phyloP scores from a whole-genome alignment of 1,140 invertebrate species.

The Lepidostoma basale region DNA sequence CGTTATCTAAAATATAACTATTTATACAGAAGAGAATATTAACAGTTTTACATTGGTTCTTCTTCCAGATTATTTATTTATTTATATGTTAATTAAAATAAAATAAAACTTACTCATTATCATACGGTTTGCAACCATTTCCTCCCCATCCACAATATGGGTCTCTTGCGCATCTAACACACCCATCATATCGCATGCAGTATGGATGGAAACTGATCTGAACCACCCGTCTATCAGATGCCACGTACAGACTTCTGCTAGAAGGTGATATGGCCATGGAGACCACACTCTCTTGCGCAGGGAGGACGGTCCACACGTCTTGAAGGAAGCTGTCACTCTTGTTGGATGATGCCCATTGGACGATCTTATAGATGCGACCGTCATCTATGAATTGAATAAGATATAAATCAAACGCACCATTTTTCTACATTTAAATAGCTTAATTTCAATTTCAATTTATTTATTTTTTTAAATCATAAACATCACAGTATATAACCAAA shows the following conservation, averaged over 20 bases:
- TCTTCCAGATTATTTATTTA: too few species aligned
- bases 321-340: slow-evolving; percentile 24
- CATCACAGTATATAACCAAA: too few species aligned
- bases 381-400: slow-evolving; percentile 11
- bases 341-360: slow-evolving; percentile 13
- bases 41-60: too few species aligned
- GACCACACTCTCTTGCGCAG: not conserved
- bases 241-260: slow-evolving; percentile 29
- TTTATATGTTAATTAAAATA: too few species aligned
- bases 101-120: slow-evolving; percentile 35
- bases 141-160: slow-evolving; percentile 40
- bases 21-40: too few species aligned
- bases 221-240: slow-evolving; percentile 15
- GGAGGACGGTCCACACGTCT: slow-evolving; percentile 36
- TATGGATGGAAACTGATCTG: slow-evolving; percentile 25
- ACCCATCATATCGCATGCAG: slow-evolving; percentile 27
- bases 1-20: too few species aligned
- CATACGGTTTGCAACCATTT: slow-evolving; percentile 25
- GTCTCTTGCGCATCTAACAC: slow-evolving; percentile 38
- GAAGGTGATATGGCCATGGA: slow-evolving; percentile 22
- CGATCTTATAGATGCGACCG: slow-evolving; percentile 38
- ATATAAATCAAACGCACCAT: not conserved
- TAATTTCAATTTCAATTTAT: too few species aligned
- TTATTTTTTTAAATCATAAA: too few species aligned
- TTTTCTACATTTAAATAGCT: too few species aligned